Percentiles rank a stretch among this genome's conserved stretches.
phyloP scores from a whole-genome alignment of 23 tunicate species.

The Aplidium turbinatum region DNA sequence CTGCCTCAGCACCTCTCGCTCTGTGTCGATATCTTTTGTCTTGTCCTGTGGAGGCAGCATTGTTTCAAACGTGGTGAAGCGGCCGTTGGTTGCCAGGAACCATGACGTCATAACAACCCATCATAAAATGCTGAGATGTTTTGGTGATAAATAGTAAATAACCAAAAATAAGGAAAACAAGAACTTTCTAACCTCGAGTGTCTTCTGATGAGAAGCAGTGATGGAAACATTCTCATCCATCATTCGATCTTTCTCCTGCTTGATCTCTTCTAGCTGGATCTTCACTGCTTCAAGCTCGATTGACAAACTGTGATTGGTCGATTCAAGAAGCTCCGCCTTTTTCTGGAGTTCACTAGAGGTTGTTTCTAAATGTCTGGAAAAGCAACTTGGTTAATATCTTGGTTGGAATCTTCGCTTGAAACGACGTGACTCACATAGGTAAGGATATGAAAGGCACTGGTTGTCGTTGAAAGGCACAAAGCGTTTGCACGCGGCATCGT shows the following conservation, averaged over 20 bases:
- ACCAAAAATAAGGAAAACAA: neutral
- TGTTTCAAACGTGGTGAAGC: no score
- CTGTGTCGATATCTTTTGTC: constrained; percentile 71
- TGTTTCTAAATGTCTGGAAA: constrained; percentile 68
- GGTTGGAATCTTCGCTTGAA: no score
- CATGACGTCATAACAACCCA: no score
- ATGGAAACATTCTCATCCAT: constrained; percentile 47
- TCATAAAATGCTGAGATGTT: no score
- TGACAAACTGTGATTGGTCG: constrained; percentile 36
- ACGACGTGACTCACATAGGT: no score
- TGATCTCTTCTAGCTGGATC: constrained; percentile 33
- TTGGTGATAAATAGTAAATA: no score
- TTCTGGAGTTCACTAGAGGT: constrained; percentile 50
- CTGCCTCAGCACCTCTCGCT: constrained; percentile 67
- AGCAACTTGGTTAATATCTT: no score
- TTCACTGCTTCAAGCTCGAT: constrained; percentile 63
- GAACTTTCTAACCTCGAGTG: constrained; percentile 47
- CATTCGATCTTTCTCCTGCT: constrained; percentile 42
- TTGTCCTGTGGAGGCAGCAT: no score
- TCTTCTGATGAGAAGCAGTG: constrained; percentile 65
- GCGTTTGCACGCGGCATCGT: neutral
- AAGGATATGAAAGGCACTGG: no score
- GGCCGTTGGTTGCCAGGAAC: no score
- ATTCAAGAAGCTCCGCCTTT: constrained; percentile 39
- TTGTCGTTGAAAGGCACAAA: no score